Percentiles rank a stretch among this genome's conserved stretches.
These are phyloP conservation scores for Campylomormyrus tamandua DNA, from an alignment of 2,113 vertebrate genomes.

Conservation along the genomic window DNA sequence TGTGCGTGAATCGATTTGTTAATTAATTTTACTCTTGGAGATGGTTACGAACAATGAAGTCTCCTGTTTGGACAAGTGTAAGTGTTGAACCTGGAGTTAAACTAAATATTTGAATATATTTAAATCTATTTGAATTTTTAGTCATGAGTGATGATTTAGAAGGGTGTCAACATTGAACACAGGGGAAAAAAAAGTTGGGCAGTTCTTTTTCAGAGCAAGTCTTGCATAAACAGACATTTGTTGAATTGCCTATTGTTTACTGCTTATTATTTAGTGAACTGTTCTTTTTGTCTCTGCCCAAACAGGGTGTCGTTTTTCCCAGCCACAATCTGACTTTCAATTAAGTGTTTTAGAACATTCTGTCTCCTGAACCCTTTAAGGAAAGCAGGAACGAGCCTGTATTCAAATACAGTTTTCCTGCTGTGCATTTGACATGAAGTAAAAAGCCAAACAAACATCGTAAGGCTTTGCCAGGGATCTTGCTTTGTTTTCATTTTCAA, in stretches of 20 bases:
- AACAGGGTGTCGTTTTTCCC: neutral
- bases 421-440: neutral
- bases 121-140: neutral
- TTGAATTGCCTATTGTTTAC: neutral
- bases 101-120: neutral
- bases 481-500: neutral
- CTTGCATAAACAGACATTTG: neutral
- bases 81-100: neutral
- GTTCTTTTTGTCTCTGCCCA: neutral
- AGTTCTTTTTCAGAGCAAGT: neutral
- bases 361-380: neutral
- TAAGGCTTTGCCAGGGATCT: neutral
- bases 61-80: neutral
- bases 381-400: neutral
- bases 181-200: neutral
- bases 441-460: neutral
- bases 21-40: constrained; percentile 1
- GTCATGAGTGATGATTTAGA: neutral
- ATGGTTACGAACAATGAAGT: neutral
- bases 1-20: neutral
- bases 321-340: neutral
- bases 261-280: neutral
- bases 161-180: neutral
- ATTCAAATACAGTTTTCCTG: neutral
- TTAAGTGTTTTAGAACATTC: constrained; percentile 2